Evolutionary conservation across 2,797 vertebrate species (phyloP), one percentile per base, ranked within the genome.

Genomic region (Alcedo quadribrachys): DNA sequence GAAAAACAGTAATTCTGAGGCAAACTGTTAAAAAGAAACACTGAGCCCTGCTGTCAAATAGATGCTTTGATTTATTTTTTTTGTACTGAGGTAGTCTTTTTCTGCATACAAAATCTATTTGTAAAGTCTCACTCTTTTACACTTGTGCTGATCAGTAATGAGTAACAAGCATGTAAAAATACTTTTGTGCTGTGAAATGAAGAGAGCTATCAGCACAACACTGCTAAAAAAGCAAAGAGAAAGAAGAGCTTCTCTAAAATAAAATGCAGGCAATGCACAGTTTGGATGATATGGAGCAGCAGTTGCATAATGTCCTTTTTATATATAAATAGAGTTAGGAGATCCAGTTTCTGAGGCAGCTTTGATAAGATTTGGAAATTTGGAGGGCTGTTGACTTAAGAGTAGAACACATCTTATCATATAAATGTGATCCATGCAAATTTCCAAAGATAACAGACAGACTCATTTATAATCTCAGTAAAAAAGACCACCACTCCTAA

Each of bases 391-490:
- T 95, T 96, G 73, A 95, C 81, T 97, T 97, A 95, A 91, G 95
- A 94, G 70, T 57, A 85, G 78, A 96, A 89, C 43, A 91, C 88
- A 97, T 68, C 33, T 97, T 97, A 96, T 96, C 91, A 95, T 91
- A 79, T 79, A 97, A 97, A 97, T 95, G 35, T 63, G 83, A 93
- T 93, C 74, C 75, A 97, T 96, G 78, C 87, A 96, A 96, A 96
- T 96, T 95, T 95, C 30, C 30, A 79, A 66, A 95, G 94, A 96
- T 97, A 97, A 96, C 70, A 94, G 51, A 50, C 32, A 92, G 60
- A 30, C 40, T 81, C 13, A 92, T 94, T 89, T 75, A 81, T 63
- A 96, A 78, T 92, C 55, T 92, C 65, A 69, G 30, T 87, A 54
- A 92, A 50, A 96, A 89, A 76, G 94, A 43, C 6, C 13, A 6